Percentiles rank a stretch among this genome's conserved stretches.
These are phyloP conservation scores for Probosciger aterrimus DNA, from an alignment of 2,113 vertebrate species.

Conservation along the genomic window DNA sequence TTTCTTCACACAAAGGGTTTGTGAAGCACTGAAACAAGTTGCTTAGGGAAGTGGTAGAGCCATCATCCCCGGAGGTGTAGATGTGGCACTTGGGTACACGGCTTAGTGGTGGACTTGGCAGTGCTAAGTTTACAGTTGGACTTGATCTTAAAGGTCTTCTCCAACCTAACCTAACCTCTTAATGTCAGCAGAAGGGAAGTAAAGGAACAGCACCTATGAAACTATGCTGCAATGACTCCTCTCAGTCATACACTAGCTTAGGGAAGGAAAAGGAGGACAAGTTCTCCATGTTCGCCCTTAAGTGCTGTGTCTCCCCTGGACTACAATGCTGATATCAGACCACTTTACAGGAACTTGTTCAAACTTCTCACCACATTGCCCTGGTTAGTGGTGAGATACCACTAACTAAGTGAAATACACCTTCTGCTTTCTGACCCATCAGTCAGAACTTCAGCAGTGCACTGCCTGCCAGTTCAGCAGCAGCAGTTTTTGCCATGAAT, in stretches of 20 bases:
- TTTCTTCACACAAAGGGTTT: neutral
- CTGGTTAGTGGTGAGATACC: neutral
- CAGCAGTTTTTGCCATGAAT: neutral
- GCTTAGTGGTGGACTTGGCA: neutral
- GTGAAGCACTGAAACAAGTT: neutral
- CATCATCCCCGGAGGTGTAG: neutral
- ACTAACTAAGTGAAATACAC: too few species aligned
- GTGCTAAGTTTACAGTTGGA: neutral
- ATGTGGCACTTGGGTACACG: too few species aligned
- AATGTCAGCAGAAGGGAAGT: neutral
- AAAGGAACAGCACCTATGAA: neutral
- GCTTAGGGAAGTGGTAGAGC: neutral
- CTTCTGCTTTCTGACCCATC: neutral
- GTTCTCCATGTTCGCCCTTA: neutral
- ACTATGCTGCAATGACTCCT: neutral
- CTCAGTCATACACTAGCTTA: neutral
- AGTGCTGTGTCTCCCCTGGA: neutral
- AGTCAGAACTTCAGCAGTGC: neutral
- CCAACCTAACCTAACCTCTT: neutral
- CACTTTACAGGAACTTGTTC: neutral
- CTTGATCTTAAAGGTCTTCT: neutral
- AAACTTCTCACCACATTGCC: neutral
- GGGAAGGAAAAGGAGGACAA: neutral
- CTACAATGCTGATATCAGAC: neutral
- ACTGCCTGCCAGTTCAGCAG: neutral